Evolutionary conservation across 2,888 invertebrate genomes (phyloP), one percentile per base, ranked within the genome.

Genomic region (Myopa tessellatipennis): DNA sequence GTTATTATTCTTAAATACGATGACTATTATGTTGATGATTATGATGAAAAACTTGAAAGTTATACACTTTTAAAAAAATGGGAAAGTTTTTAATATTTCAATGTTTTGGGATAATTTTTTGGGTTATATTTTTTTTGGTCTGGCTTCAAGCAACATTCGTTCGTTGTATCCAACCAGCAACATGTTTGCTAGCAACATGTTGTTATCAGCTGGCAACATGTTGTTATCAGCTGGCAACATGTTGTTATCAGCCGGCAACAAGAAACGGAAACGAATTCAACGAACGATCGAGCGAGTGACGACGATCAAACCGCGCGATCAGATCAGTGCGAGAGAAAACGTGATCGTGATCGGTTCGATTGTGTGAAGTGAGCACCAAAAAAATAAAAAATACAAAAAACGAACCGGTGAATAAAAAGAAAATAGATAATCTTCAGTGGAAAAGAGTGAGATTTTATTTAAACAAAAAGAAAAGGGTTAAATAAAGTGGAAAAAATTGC

Each of bases 301-400:
- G 77, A 78, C 79, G 82, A 80, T 81, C 81, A 79, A 82, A 78
- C 77, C 76, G 76, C 77, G 74, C 81, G 80, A 84, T 85, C 86
- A 88, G 80, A 84, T 85, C 86, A 88, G 88, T 88, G 83, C 85
- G 85, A 85, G 87, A 87, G 85, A 83, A 85, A 87, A 86, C 87
- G 87, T 85, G 85, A 85, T 85, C 84, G 87, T 84, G 89, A 85
- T 83, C 85, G 86, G 88, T 87, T 87, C 76, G 36, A 45, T 45
- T 45, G 45, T 45, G 45, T 45, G 7, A 10, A 45, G 45, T 14
- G 14, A 38, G 10, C 1, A 63, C 12, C 34, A 14, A 38, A 55
- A 58, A 71, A 58, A 26, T 71, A 5, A 12, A 10, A 69, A 40
- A 10, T 14, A 26, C 10, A 71, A 58, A 18, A 36, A 71, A 16